These are phyloP conservation scores for Mesocentrotus franciscanus DNA, from an alignment of 53 echinoderm and acorn worm genomes.

Conservation along the genomic window DNA sequence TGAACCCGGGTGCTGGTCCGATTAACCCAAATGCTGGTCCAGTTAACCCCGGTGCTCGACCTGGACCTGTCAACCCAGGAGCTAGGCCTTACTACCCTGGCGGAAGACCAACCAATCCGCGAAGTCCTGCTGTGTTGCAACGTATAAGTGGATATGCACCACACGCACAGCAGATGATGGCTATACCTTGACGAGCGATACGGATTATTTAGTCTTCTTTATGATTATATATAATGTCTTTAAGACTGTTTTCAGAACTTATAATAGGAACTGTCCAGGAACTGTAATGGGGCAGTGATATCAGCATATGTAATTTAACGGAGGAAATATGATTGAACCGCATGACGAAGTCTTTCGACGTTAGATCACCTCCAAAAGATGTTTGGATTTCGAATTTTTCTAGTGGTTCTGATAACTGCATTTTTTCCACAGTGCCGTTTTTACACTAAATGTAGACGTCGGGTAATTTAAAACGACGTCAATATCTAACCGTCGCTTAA, in stretches of 20 bases:
- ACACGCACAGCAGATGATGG: not conserved
- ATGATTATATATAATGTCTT: not conserved
- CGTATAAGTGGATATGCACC: constrained; percentile 28
- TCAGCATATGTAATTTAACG: too few relatives aligned
- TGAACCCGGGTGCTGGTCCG: not conserved
- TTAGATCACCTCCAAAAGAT: too few relatives aligned
- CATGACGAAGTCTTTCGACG: too few relatives aligned
- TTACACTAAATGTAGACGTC: too few relatives aligned
- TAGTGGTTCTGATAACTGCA: too few relatives aligned
- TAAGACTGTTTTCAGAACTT: not conserved
- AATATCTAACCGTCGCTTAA: too few relatives aligned
- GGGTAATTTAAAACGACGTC: too few relatives aligned
- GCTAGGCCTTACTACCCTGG: not conserved
- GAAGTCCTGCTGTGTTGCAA: constrained; percentile 18
- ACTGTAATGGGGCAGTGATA: too few relatives aligned
- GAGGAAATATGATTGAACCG: too few relatives aligned
- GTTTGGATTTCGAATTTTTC: too few relatives aligned
- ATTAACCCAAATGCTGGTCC: not conserved
- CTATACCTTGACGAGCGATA: constrained; percentile 7
- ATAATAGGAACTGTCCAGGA: not conserved
- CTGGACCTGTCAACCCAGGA: not conserved
- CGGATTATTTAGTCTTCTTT: not conserved
- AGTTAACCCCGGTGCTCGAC: not conserved
- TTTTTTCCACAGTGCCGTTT: too few relatives aligned
- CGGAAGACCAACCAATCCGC: constrained; percentile 30